phyloP scores from a whole-genome alignment of 2,797 vertebrate genomes.

The Thalassophryne amazonica region DNA sequence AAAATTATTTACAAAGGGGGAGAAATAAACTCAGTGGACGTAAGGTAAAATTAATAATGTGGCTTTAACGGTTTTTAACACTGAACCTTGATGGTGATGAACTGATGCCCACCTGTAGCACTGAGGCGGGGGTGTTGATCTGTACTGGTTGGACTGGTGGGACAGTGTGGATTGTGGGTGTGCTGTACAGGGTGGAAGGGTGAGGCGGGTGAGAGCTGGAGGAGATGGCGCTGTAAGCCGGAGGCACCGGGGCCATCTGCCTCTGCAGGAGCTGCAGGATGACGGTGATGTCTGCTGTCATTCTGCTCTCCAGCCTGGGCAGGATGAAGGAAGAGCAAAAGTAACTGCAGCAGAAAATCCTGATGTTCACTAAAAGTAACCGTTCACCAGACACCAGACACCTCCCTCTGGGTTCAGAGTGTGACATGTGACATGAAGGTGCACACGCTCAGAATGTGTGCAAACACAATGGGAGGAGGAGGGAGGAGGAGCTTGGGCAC shows the following conservation, averaged over 20 bases:
- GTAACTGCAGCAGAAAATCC: background rate
- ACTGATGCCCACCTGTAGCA: slow-evolving; percentile 47
- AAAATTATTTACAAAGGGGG: too few relatives aligned
- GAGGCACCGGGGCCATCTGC: slow-evolving; percentile 85
- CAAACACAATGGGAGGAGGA: background rate
- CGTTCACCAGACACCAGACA: too few relatives aligned
- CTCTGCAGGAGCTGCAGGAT: slow-evolving; percentile 95
- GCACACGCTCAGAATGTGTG: background rate
- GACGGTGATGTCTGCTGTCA: slow-evolving; percentile 91
- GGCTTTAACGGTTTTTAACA: too few relatives aligned
- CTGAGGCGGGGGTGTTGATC: slow-evolving; percentile 56
- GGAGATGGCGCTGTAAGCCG: slow-evolving; percentile 85
- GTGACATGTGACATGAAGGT: too few relatives aligned
- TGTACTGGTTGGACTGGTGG: slow-evolving; percentile 52
- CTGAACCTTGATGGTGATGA: background rate
- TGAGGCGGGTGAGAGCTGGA: slow-evolving; percentile 68
- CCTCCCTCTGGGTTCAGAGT: too few relatives aligned
- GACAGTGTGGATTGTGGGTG: slow-evolving; percentile 64
- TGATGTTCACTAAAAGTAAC: background rate
- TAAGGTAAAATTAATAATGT: background rate
- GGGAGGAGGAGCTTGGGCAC: background rate
- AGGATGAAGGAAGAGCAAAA: background rate
- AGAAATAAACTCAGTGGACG: background rate
- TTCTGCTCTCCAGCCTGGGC: slow-evolving; percentile 89
- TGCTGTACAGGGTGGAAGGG: slow-evolving; percentile 44